These are phyloP conservation scores for Aphodius granarius DNA, from an alignment of 2,888 invertebrate genomes.

Conservation along the genomic window DNA sequence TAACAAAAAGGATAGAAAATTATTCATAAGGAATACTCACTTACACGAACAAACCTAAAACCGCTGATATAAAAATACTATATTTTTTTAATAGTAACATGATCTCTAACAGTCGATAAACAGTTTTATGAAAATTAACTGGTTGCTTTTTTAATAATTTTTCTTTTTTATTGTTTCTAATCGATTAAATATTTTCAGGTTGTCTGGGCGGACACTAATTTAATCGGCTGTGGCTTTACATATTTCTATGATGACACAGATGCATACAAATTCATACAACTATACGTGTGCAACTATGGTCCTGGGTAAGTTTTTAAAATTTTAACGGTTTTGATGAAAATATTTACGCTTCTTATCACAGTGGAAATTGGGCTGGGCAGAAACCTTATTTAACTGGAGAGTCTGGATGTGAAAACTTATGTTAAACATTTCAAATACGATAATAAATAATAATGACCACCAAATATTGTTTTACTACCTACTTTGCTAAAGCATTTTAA, in stretches of 20 bases:
- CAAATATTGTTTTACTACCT: not conserved
- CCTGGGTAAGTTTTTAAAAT: conserved; percentile 2
- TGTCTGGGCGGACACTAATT: not conserved
- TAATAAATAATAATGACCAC: not conserved
- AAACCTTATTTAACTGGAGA: not conserved
- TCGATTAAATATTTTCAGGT: not conserved
- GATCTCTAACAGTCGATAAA: no score
- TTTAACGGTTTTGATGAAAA: not conserved
- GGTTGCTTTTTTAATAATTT: no score
- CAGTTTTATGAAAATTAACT: no score
- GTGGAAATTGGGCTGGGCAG: not conserved
- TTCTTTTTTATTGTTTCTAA: not conserved
- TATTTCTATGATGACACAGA: not conserved
- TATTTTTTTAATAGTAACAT: no score
- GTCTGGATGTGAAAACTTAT: conserved; percentile 11
- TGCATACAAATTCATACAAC: not conserved
- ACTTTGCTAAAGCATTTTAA: no score
- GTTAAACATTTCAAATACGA: not conserved
- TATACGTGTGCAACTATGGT: conserved; percentile 8
- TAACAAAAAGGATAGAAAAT: no score
- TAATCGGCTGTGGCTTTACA: not conserved
- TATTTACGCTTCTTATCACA: not conserved
- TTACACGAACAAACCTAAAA: no score
- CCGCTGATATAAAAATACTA: no score
- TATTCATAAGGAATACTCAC: no score